phyloP scores from a whole-genome alignment of 92 coral and sea anemone genomes.

The Umimayanthus chanpuru region DNA sequence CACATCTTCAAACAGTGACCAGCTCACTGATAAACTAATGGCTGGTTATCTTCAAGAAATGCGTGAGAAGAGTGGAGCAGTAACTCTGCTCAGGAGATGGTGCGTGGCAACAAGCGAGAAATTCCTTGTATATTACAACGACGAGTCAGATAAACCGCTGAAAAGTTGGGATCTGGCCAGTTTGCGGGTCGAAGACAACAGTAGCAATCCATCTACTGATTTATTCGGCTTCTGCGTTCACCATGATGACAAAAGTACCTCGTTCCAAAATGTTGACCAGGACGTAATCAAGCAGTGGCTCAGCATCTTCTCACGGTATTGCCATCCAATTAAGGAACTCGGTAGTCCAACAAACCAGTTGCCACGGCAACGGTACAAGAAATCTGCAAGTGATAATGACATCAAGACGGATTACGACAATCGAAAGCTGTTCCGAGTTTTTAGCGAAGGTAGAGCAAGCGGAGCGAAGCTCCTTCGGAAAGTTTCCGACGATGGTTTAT shows the following conservation, averaged over 20 bases:
- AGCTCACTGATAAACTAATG: slow-evolving; percentile 74
- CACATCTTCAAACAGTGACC: slow-evolving; percentile 14
- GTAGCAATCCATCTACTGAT: slow-evolving; percentile 54
- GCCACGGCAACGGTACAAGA: slow-evolving; percentile 48
- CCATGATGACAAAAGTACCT: slow-evolving; percentile 43
- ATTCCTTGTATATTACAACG: slow-evolving; percentile 72
- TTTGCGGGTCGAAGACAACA: slow-evolving; percentile 61
- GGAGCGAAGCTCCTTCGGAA: slow-evolving; percentile 72
- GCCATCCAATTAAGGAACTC: slow-evolving; percentile 40
- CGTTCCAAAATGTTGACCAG: slow-evolving; percentile 52
- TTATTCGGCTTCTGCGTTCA: slow-evolving; percentile 70
- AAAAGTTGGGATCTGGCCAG: slow-evolving; percentile 67
- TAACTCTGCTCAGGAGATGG: slow-evolving; percentile 80
- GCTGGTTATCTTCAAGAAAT: slow-evolving; percentile 79
- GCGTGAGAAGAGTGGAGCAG: slow-evolving; percentile 57
- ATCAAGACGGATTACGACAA: slow-evolving; percentile 59
- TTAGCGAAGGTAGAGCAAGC: slow-evolving; percentile 86
- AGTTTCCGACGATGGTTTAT: slow-evolving; percentile 76
- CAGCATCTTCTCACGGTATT: slow-evolving; percentile 78
- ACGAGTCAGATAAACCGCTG: slow-evolving; percentile 65
- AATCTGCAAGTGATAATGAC: slow-evolving; percentile 76
- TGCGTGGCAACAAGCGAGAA: slow-evolving; percentile 85
- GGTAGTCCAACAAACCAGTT: slow-evolving; percentile 36
- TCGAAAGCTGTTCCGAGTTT: slow-evolving; percentile 59
- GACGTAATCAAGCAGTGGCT: slow-evolving; percentile 78